These are phyloP conservation scores for Zosterops hypoxanthus DNA, from an alignment of 2,113 vertebrate genomes.

Conservation along the genomic window DNA sequence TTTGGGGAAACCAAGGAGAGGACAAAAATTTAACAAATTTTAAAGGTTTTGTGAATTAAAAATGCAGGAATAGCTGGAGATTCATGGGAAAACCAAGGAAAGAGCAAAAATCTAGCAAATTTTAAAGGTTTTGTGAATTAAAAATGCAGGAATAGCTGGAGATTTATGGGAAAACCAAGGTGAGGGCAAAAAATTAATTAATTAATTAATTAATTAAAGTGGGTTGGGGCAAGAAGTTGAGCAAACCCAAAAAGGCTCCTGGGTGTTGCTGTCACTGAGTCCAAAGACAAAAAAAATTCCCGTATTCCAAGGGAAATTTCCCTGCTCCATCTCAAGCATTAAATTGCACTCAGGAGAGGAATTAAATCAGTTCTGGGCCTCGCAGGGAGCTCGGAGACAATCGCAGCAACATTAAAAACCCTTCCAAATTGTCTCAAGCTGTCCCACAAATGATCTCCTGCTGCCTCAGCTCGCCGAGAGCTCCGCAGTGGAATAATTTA, in stretches of 20 bases:
- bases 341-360: background rate
- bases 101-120: too few relatives aligned
- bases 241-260: background rate
- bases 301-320: background rate
- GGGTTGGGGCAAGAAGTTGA: background rate
- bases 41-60: too few relatives aligned
- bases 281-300: background rate
- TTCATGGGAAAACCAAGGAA: too few relatives aligned
- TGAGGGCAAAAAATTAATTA: too few relatives aligned
- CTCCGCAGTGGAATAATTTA: background rate
- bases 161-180: too few relatives aligned
- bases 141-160: too few relatives aligned
- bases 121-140: too few relatives aligned
- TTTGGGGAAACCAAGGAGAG: too few relatives aligned
- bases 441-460: background rate
- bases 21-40: too few relatives aligned
- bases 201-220: background rate
- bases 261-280: background rate
- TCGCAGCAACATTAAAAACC: background rate
- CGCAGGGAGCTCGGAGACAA: background rate
- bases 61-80: too few relatives aligned
- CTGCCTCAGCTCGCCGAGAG: background rate
- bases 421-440: background rate
- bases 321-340: rapidly evolving
- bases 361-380: background rate